Conservation (phyloP, 2,113 vertebrate genomes). For the Engraulis encrasicolus region DNA sequence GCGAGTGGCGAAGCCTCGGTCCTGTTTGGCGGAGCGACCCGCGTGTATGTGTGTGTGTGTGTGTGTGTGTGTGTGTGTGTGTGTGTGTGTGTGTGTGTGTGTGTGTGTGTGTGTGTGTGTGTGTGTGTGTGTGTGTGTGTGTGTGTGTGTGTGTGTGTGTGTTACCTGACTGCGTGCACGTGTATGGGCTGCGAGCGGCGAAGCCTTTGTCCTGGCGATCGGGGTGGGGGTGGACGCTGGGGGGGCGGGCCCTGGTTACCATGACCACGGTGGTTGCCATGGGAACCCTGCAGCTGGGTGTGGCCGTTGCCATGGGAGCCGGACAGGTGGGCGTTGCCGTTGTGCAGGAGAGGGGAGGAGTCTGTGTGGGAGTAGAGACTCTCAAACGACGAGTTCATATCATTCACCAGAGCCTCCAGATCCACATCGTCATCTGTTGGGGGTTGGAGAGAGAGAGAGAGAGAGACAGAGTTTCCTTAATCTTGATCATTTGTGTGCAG, state of each 20-base stretch:
- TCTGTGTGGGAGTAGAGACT: constrained; percentile 82
- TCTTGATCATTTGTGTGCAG: no score
- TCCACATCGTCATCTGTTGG: constrained; percentile 90
- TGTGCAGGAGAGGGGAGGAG: constrained; percentile 84
- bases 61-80: neutral
- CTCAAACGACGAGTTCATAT: constrained; percentile 92
- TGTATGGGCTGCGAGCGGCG: constrained; percentile 91
- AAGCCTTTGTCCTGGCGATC: constrained; percentile 75
- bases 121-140: neutral
- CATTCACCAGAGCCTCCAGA: constrained; percentile 89
- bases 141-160: neutral
- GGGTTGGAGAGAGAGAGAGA: neutral
- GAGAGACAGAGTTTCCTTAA: neutral
- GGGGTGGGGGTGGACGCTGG: constrained; percentile 55
- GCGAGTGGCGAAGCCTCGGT: no score
- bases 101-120: neutral
- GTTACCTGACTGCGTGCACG: constrained; percentile 88
- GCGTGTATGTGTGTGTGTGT: neutral
- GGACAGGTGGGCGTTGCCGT: constrained; percentile 68
- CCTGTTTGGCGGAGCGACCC: no score
- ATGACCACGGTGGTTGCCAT: constrained; percentile 50
- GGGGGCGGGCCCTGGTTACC: neutral
- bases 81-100: neutral
- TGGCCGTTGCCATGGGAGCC: constrained; percentile 59
- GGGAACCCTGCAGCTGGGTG: no score